Evolutionary conservation across 2,113 vertebrate genomes (phyloP).

Genomic region (Gallinago media): DNA sequence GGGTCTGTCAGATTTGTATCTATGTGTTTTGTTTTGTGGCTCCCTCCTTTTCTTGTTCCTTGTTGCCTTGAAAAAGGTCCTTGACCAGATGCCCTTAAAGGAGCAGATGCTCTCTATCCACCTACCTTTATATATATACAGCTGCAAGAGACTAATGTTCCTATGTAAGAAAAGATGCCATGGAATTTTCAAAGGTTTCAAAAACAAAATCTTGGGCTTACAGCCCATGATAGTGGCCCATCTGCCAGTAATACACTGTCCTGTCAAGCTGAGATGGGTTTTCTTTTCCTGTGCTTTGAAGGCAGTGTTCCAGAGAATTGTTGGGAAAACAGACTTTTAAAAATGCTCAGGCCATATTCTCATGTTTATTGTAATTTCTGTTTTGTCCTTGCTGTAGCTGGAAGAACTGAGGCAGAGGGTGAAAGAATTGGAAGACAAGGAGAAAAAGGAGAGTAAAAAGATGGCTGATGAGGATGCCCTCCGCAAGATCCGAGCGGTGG

Average conservation of each 20-base stretch:
- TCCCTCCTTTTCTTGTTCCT: not conserved
- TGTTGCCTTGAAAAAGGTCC: not conserved
- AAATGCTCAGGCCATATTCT: not conserved
- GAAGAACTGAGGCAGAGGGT: conserved; percentile 93
- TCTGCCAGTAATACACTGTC: not conserved
- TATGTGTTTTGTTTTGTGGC: not conserved
- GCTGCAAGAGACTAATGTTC: not conserved
- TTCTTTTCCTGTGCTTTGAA: not conserved
- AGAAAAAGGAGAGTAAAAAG: conserved; percentile 95
- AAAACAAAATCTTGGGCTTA: not conserved
- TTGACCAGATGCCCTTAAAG: not conserved
- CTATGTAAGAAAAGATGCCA: not conserved
- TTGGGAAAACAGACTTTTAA: not conserved
- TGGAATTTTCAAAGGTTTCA: not conserved
- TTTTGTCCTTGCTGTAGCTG: conserved; percentile 73
- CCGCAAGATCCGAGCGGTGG: conserved; percentile 92
- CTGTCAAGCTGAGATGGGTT: not conserved
- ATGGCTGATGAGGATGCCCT: conserved; percentile 97
- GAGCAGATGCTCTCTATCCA: not conserved
- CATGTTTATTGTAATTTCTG: not conserved
- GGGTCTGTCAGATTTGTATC: not conserved
- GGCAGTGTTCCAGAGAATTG: not conserved
- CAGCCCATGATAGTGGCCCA: not conserved
- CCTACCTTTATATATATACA: not conserved
- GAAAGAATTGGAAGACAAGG: conserved; percentile 92